Evolutionary conservation across 2,888 invertebrate species (phyloP), one percentile per base, ranked within the genome.

Genomic region (Dolichopus griseipennis): DNA sequence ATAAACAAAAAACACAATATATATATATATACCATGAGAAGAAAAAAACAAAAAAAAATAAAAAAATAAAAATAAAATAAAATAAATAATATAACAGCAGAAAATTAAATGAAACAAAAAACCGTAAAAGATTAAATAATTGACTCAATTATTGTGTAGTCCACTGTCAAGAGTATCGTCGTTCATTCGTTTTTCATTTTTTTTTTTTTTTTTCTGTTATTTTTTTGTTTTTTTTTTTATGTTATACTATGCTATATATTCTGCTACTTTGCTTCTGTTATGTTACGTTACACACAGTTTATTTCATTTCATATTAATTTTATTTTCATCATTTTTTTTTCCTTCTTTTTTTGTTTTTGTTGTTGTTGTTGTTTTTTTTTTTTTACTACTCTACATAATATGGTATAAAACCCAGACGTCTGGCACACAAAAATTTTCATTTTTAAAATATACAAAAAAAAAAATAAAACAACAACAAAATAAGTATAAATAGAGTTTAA

Each of bases 381-480:
- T 10, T 62, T 22, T 62, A 62, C 12, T 22, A 62, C 62, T 22
- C 62, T 22, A 27, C 21, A 65, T 64, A 68, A 43, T 66, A 65
- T 52, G 64, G 18, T 52, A 15, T 52, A 66, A 66, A 52, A 68
- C 64, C 68, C 66, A 68, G 68, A 68, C 68, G 68, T 68, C 68
- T 68, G 68, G 68, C 66, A 66, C 43, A 68, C 66, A 66, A 68
- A 66, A 64, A n/a, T n/a, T 20, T 10, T 64, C 33, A 1, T 64
- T 20, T n/a, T 27, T 27, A 27, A 12, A 37, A 37, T 37, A 37
- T 21, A 63, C 63, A 27, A 18, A 9, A 15, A 6, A 52, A n/a
- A 61, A 61, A 52, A 52, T 15, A n/a, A 8, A 52, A n/a, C 15
- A 52, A 52, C 15, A 52, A 52, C 15, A 52, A 52, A 8, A 22